Evolutionary conservation across 1,140 invertebrate species (phyloP), one percentile per base, ranked within the genome.

Genomic region (Drosophila burlai): DNA sequence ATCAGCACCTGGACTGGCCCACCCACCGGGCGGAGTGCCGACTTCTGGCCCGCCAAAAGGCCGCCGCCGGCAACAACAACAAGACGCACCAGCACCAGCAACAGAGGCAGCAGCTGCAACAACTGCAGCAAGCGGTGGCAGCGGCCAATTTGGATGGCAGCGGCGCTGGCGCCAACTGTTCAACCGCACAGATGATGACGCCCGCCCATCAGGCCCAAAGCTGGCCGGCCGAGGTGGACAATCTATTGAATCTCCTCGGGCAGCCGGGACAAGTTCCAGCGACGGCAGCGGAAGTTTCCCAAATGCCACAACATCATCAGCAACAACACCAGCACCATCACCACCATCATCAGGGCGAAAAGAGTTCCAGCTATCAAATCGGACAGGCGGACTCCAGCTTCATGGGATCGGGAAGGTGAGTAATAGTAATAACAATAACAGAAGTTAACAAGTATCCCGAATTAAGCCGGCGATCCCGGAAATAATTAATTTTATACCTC

Each of bases 1-100:
- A 97, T 91, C 97, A 97, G 93, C 95, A 94, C 61, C 89, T 94
- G 67, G 95, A 97, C 80, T 97, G 97, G 97, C 95, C 95, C 76
- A 93, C 93, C 62, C 97, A 97, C 91, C 96, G 96, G 93, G 92
- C 92, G 79, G 93, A 94, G 54, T 95, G 94, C 24, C 86, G 87
- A 3, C 55, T 77, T 7, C 46, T 93, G 29, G 82, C 92, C 16
- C 85, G 83, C 7, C 87, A 93, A 24, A 90, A 91, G 38, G 47
- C 42, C 5, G 29, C 61, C 2, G 46, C 24, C 38, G 78, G 55
- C 18, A 89, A 72, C 36, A 66, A 79, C 24, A 81, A 60, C 42
- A 77, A 68, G 24, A 13, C 40, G 1, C 47, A 72, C 8, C 40
- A 71, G 8, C 40, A 76, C 11, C 40, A 71, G 8, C 40, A 76